Conservation (phyloP, 2,797 vertebrate species). For the Chelidonichthys spinosus region DNA sequence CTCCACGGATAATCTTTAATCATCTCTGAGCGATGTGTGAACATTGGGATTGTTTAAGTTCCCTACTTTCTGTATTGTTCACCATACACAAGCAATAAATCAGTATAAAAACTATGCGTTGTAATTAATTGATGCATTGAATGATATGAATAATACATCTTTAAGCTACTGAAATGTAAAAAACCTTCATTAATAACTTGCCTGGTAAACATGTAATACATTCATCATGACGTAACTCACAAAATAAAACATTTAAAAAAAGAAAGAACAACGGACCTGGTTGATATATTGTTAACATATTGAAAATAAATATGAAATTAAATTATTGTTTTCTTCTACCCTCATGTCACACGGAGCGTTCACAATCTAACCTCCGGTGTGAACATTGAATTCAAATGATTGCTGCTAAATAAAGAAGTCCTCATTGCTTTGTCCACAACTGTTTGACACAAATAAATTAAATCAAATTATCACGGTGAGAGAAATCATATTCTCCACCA, state of each 20-base stretch:
- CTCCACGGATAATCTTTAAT: constrained; percentile 34
- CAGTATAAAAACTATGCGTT: neutral
- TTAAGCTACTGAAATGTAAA: neutral
- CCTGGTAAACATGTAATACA: neutral
- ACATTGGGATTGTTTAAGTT: neutral
- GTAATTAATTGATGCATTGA: neutral
- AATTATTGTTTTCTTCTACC: neutral
- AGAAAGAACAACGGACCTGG: neutral
- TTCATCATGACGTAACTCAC: neutral
- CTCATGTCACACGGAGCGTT: neutral
- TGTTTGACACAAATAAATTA: constrained; percentile 18
- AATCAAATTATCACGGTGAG: neutral
- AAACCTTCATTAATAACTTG: neutral
- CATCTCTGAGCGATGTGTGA: neutral
- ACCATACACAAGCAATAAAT: neutral
- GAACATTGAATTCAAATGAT: no score
- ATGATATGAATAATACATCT: neutral
- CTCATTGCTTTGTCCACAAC: neutral
- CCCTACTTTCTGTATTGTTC: neutral
- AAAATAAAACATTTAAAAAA: neutral
- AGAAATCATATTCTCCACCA: constrained; percentile 17
- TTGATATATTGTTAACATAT: neutral
- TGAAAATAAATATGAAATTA: neutral
- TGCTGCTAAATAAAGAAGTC: neutral
- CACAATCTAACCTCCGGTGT: neutral